Percentiles rank a stretch among this genome's conserved stretches.
These are phyloP conservation scores for Maconellicoccus hirsutus DNA, from an alignment of 1,140 invertebrate genomes.

Conservation along the genomic window DNA sequence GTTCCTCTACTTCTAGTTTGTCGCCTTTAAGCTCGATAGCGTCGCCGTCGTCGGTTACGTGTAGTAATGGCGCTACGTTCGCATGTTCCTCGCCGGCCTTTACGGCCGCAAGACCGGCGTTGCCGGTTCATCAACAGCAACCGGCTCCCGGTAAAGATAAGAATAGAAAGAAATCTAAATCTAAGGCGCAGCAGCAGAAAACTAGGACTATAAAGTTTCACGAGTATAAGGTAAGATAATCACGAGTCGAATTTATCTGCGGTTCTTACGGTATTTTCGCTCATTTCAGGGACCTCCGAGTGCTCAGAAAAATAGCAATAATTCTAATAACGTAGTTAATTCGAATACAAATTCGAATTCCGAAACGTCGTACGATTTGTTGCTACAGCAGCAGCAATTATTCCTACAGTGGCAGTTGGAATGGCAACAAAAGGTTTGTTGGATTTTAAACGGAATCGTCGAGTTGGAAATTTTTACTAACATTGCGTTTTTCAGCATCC, in stretches of 20 bases:
- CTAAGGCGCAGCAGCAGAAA: conserved; percentile 60
- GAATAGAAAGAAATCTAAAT: conserved; percentile 77
- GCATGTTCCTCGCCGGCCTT: conserved; percentile 25
- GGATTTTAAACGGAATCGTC: no score
- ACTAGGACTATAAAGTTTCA: conserved; percentile 92
- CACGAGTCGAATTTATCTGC: background rate
- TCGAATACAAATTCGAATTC: conserved; percentile 33
- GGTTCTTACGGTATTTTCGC: background rate
- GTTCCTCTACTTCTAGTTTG: conserved; percentile 28
- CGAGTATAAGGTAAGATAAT: conserved; percentile 68
- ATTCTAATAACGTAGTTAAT: conserved; percentile 35
- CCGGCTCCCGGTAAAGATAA: conserved; percentile 61
- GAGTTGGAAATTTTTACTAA: no score
- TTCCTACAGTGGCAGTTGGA: conserved; percentile 79
- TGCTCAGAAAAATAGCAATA: conserved; percentile 52
- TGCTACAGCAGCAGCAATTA: conserved; percentile 87
- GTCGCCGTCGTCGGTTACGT: conserved; percentile 28
- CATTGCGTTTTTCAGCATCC: conserved; percentile 51
- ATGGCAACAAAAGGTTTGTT: conserved; percentile 54
- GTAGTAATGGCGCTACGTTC: conserved; percentile 33
- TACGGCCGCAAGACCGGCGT: conserved; percentile 37
- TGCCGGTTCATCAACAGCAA: conserved; percentile 44
- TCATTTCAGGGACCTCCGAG: conserved; percentile 69
- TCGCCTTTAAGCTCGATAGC: conserved; percentile 28
- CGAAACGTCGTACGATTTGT: conserved; percentile 81